A percentile compares a stretch with the other conserved stretches of the same genome.
phyloP scores from a whole-genome alignment of 2,888 invertebrate species.

The Acanthosoma haemorrhoidale region DNA sequence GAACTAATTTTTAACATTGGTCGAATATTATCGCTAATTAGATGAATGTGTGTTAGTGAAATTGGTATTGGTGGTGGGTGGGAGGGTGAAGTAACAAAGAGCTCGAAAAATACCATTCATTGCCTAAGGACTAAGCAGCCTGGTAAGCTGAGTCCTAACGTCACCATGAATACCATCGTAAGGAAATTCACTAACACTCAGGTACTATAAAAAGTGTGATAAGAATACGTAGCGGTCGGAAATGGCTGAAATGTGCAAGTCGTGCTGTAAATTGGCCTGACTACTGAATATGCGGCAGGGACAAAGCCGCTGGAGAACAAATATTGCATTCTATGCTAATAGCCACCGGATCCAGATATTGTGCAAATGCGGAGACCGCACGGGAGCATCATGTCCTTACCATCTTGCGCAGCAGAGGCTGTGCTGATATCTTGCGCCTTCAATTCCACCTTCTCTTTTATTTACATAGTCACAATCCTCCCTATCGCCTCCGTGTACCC shows the following conservation, averaged over 20 bases:
- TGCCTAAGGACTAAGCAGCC: no score
- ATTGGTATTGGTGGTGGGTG: no score
- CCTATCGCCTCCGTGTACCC: not conserved
- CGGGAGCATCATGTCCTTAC: conserved; percentile 5
- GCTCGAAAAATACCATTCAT: no score
- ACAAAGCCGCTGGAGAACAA: conserved; percentile 8
- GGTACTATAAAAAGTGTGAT: no score
- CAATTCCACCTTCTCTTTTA: conserved; percentile 21
- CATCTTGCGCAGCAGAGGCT: conserved; percentile 6
- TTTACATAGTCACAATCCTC: conserved; percentile 26
- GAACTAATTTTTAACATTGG: no score
- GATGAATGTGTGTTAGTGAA: no score
- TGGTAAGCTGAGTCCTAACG: no score
- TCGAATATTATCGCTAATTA: no score
- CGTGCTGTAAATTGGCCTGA: conserved; percentile 13
- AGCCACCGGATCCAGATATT: conserved; percentile 19
- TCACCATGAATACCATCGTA: no score
- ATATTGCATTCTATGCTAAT: conserved; percentile 28
- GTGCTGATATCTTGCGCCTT: conserved; percentile 17
- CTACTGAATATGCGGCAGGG: conserved; percentile 21
- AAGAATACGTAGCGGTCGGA: no score
- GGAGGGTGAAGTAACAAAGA: no score
- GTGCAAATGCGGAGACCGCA: conserved; percentile 17
- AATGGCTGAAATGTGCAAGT: not conserved
- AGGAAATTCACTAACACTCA: no score